phyloP scores from a whole-genome alignment of 2,888 invertebrate genomes.

The Dione vanillae region DNA sequence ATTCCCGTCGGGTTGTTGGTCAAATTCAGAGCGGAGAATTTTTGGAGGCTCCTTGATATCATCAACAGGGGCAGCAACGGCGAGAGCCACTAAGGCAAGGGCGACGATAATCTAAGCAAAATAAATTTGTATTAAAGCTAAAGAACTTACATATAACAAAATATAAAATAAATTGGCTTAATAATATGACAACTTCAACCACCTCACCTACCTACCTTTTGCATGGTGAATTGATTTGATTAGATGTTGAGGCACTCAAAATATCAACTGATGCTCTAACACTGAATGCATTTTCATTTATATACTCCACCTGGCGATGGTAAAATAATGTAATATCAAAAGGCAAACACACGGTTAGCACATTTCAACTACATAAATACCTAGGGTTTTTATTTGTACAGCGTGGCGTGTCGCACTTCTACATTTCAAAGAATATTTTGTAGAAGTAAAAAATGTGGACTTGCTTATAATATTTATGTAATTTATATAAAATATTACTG shows the following conservation, averaged over 20 bases:
- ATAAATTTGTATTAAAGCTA: conserved; percentile 2
- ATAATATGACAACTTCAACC: no score
- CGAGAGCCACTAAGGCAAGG: conserved; percentile 64
- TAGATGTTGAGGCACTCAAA: conserved; percentile 62
- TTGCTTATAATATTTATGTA: no score
- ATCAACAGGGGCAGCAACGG: conserved; percentile 60
- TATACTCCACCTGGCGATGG: conserved; percentile 63
- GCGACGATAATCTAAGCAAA: conserved; percentile 59
- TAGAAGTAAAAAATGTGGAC: no score
- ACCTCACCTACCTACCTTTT: neutral
- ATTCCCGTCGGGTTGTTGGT: conserved; percentile 61
- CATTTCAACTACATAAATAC: conserved; percentile 8
- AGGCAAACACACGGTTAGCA: conserved; percentile 44
- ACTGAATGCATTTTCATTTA: conserved; percentile 69
- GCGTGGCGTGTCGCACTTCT: conserved; percentile 13
- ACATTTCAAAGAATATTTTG: neutral
- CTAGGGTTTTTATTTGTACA: conserved; percentile 12
- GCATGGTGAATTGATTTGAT: conserved; percentile 40
- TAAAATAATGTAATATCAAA: conserved; percentile 69
- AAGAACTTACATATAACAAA: no score
- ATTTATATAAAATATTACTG: no score
- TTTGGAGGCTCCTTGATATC: conserved; percentile 46
- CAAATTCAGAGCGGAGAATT: conserved; percentile 61
- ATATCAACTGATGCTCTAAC: conserved; percentile 70
- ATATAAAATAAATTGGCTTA: no score